Evolutionary conservation across 2,888 invertebrate species (phyloP).

Genomic region (Ophion ventricosus): DNA sequence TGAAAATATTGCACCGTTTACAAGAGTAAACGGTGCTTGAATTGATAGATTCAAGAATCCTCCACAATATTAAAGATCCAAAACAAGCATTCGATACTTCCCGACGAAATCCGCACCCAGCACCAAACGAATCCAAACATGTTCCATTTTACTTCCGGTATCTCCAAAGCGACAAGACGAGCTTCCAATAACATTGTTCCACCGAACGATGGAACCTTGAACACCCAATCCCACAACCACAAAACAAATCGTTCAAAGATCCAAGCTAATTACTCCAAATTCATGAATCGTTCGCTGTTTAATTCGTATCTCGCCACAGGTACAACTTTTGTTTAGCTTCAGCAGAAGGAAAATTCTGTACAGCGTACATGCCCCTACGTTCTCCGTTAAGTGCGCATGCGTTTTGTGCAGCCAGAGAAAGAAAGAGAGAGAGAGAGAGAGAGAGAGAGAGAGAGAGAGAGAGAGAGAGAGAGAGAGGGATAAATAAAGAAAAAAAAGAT

Average conservation of each 20-base stretch:
- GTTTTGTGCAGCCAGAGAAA: slow-evolving; percentile 15
- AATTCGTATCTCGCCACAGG: background rate
- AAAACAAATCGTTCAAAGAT: background rate
- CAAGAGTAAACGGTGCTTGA: too few relatives aligned
- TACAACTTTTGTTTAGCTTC: slow-evolving; percentile 5
- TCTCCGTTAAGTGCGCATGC: slow-evolving; percentile 52
- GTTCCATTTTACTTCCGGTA: background rate
- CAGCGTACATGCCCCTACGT: slow-evolving; percentile 12
- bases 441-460: slow-evolving; percentile 7
- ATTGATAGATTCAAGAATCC: too few relatives aligned
- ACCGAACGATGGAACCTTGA: background rate
- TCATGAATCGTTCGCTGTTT: background rate
- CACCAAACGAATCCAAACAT: too few relatives aligned
- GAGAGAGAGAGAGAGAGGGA: slow-evolving; percentile 7
- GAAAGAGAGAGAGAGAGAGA: slow-evolving; percentile 8
- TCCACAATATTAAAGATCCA: too few relatives aligned
- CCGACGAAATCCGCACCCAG: too few relatives aligned
- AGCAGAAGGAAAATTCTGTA: slow-evolving; percentile 13
- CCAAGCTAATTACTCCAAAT: background rate
- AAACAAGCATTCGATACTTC: too few relatives aligned
- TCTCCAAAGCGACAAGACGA: background rate
- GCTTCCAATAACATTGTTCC: background rate
- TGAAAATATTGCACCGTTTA: too few relatives aligned
- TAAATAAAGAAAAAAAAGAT: slow-evolving; percentile 19
- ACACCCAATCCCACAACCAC: background rate